These are phyloP conservation scores for Australoheros facetus DNA, from an alignment of 2,797 vertebrate genomes.

Conservation along the genomic window DNA sequence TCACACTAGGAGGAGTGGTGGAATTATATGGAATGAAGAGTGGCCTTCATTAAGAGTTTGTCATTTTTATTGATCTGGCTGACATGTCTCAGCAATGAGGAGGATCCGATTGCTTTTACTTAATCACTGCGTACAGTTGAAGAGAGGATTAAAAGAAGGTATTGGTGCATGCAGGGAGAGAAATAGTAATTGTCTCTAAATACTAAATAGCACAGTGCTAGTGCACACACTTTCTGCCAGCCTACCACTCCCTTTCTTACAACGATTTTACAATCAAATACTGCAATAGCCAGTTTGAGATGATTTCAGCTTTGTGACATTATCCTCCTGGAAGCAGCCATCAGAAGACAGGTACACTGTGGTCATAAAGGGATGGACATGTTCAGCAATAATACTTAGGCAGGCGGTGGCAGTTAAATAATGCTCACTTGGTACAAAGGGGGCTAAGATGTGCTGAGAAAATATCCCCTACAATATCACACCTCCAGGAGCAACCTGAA, in stretches of 20 bases:
- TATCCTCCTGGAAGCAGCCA: no score
- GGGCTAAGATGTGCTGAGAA: no score
- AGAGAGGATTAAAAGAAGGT: constrained; percentile 11
- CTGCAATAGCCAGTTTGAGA: no score
- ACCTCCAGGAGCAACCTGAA: no score
- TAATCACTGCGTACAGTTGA: constrained; percentile 56
- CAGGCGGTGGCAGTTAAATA: no score
- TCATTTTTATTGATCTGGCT: constrained; percentile 75
- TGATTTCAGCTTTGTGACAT: no score
- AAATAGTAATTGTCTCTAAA: constrained; percentile 26
- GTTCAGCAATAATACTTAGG: no score
- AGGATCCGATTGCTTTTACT: constrained; percentile 67
- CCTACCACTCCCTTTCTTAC: not conserved
- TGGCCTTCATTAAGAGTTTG: constrained; percentile 68
- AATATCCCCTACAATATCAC: no score
- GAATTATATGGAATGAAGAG: constrained; percentile 61
- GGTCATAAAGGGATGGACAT: no score
- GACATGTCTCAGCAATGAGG: constrained; percentile 64
- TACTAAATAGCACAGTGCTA: constrained; percentile 25
- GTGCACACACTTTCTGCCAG: not conserved
- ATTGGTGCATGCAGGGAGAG: not conserved
- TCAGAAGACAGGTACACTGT: no score
- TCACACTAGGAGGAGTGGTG: constrained; percentile 39
- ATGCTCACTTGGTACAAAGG: no score
- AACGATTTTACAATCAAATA: not conserved